These are phyloP conservation scores for Vulpes vulpes DNA, from an alignment of 2,113 vertebrate species.

Conservation along the genomic window DNA sequence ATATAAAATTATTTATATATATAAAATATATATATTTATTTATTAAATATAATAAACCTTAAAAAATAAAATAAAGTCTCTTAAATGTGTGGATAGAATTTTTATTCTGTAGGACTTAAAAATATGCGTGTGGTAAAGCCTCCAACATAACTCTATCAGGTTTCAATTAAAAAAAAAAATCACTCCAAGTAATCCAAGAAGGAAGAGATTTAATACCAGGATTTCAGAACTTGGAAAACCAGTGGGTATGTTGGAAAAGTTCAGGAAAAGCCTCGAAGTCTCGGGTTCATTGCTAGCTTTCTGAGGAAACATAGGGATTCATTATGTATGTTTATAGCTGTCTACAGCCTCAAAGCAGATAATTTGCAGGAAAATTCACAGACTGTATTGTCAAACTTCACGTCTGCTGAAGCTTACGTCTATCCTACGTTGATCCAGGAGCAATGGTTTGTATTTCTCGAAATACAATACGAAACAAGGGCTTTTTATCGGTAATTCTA, in stretches of 20 bases:
- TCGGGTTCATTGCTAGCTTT: not conserved
- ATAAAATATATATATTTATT: no score
- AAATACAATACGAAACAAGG: not conserved
- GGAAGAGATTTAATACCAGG: not conserved
- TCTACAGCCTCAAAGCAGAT: not conserved
- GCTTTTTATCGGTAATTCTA: slow-evolving; percentile 45
- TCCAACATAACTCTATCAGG: not conserved
- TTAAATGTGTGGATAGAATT: not conserved
- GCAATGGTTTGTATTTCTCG: slow-evolving; percentile 25
- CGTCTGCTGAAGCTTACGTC: not conserved
- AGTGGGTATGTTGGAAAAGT: not conserved
- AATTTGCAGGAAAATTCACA: not conserved
- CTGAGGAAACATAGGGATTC: not conserved
- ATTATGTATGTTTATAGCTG: not conserved
- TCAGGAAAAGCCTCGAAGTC: not conserved
- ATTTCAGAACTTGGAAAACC: not conserved
- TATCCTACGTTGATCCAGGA: not conserved
- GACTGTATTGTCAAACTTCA: not conserved
- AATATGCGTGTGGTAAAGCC: not conserved
- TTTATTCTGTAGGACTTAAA: slow-evolving; percentile 8
- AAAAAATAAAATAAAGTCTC: not conserved
- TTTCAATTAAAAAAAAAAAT: not conserved
- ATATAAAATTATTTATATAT: no score
- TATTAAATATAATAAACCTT: not conserved
- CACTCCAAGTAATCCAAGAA: not conserved